Percentiles rank a stretch among this genome's conserved stretches.
Conservation (phyloP, 2,797 vertebrate genomes). For the Antennarius maculatus region DNA sequence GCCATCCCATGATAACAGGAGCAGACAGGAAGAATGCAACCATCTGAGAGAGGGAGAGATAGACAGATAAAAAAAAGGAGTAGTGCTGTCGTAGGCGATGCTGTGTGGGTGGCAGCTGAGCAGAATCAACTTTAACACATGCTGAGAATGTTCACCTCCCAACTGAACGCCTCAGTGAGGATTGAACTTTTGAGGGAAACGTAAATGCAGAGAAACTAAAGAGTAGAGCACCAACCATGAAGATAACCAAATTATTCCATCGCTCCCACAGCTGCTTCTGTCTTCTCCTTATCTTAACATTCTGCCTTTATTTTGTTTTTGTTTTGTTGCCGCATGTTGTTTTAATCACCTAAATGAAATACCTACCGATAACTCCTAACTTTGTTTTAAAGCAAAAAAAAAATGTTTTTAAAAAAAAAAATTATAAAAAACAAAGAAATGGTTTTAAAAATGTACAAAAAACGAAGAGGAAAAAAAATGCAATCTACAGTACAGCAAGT, state of each 20-base stretch:
- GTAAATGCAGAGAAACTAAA: slow-evolving; percentile 64
- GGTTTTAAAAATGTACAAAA: slow-evolving; percentile 68
- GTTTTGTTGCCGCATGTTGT: slow-evolving; percentile 78
- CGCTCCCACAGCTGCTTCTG: slow-evolving; percentile 85
- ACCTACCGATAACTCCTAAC: slow-evolving; percentile 88
- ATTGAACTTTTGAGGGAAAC: slow-evolving; percentile 67
- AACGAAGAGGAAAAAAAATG: slow-evolving; percentile 63
- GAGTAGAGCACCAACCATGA: slow-evolving; percentile 78
- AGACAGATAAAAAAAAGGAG: slow-evolving; percentile 48
- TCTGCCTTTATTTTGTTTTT: slow-evolving; percentile 60
- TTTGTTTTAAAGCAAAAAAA: slow-evolving; percentile 80
- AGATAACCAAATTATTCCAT: slow-evolving; percentile 66
- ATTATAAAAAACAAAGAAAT: slow-evolving; percentile 57
- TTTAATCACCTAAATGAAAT: slow-evolving; percentile 83
- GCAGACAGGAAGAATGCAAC: slow-evolving; percentile 65
- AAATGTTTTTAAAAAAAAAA: slow-evolving; percentile 35
- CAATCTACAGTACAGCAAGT: slow-evolving; percentile 70
- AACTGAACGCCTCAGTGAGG: slow-evolving; percentile 60
- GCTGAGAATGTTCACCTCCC: slow-evolving; percentile 69
- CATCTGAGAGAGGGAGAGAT: slow-evolving; percentile 49
- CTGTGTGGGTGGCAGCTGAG: slow-evolving; percentile 62
- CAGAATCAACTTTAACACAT: slow-evolving; percentile 61
- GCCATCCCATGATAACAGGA: slow-evolving; percentile 65
- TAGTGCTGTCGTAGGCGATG: slow-evolving; percentile 56
- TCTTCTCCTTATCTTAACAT: slow-evolving; percentile 70